Evolutionary conservation across 30 jellyfish, hydroid and myxozoan species (phyloP).

Genomic region (Chrysaora quinquecirrha): DNA sequence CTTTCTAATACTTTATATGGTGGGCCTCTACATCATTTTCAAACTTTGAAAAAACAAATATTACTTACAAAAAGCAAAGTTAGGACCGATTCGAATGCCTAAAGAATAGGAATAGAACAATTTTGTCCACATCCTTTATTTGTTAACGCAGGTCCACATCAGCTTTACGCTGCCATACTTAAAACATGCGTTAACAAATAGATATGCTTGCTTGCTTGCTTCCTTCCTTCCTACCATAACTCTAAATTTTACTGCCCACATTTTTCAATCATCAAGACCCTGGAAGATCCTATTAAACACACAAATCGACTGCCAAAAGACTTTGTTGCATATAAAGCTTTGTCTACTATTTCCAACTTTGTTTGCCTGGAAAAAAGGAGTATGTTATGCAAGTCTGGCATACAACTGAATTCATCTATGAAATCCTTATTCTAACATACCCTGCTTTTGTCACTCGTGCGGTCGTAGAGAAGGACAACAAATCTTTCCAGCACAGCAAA

Average conservation of each 20-base stretch:
- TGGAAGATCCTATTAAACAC: background rate
- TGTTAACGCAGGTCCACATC: too few species aligned
- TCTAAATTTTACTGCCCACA: background rate
- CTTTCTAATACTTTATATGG: background rate
- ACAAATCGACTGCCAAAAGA: background rate
- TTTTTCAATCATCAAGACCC: slow-evolving; percentile 1
- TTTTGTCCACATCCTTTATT: too few species aligned
- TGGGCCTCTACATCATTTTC: background rate
- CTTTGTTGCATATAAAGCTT: background rate
- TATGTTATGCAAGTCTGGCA: background rate
- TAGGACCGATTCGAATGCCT: background rate
- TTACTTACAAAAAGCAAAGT: background rate
- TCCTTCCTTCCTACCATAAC: background rate
- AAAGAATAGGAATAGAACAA: background rate
- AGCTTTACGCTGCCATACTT: too few species aligned
- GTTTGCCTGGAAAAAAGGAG: background rate
- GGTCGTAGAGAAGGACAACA: slow-evolving; percentile 51
- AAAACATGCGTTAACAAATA: too few species aligned
- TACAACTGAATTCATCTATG: background rate
- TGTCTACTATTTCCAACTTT: background rate
- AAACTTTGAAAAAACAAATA: background rate
- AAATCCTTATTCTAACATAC: slow-evolving; percentile 10
- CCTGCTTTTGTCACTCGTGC: slow-evolving; percentile 37
- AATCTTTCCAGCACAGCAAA: slow-evolving; percentile 31
- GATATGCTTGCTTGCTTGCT: too few species aligned